Base-by-base conservation (phyloP, 2,888 invertebrate species). In the Dendrolimus pini region DNA sequence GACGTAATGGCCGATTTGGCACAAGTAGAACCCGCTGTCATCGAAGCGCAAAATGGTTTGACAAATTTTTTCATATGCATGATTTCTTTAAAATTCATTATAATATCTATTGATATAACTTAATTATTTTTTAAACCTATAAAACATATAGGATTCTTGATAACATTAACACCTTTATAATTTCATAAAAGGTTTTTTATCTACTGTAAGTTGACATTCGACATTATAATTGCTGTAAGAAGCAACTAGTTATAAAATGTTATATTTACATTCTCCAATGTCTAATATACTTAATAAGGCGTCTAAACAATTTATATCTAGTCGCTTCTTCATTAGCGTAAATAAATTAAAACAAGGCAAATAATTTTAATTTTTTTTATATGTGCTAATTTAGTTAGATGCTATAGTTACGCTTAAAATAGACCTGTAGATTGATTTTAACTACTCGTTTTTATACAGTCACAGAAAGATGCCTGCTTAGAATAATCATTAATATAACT, bases 11-110 rank as follows among this genome's bases (percentile, higher is more conserved):
- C 95, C 10, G 99, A 99, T 86, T 93, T 99, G 69, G 98, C 97
- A 1, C 95, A 97, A 88, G 99, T 99, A 57, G 99, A 99, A 86
- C 99, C 99, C 0, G 99, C 99, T 63, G 99, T 99, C 68, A 96
- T 98, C 73, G 99, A 99, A 71, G 99, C 99, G 52, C 99, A 99
- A 92, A 96, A 95, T 91, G 98, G 96, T 96, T 92, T 88, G 90
- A 73, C 71, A 71, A 72, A 78, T 78, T 68, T 65, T 64, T 72
- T 66, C 65, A 64, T 68, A 68, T 61, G 66, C 75, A 75, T 68
- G 65, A 12, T 54, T 41, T 30, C 12, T 61, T 52, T 63, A 59
- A 13, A 57, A 47, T 54, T 13, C 52, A 54, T 41, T 42, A 42
- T 52, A 52, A 18, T 52, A 55, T 54, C 54, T 55, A 13, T 56